These are phyloP conservation scores for Arvicanthis niloticus DNA, from an alignment of 2,113 vertebrate species.

Conservation along the genomic window DNA sequence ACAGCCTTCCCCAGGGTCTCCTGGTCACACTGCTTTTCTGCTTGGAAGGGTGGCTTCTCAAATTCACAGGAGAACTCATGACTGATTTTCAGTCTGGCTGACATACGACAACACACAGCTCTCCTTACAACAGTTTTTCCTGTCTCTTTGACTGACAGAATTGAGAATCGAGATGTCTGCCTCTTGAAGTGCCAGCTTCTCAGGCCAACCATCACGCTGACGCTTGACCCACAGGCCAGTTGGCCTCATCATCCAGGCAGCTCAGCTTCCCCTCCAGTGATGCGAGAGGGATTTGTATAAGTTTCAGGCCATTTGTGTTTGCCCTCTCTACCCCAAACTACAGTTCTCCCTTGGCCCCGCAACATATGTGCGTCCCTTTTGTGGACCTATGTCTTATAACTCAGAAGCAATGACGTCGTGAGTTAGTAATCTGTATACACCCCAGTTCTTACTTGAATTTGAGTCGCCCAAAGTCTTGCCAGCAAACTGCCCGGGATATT, in stretches of 20 bases:
- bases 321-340: background rate
- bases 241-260: background rate
- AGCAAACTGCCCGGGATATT: slow-evolving; percentile 21
- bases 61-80: background rate
- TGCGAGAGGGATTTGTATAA: background rate
- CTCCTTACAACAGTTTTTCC: slow-evolving; percentile 27
- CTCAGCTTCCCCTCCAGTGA: background rate
- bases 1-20: background rate
- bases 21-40: background rate
- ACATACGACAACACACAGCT: background rate
- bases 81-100: background rate
- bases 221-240: background rate
- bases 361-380: background rate
- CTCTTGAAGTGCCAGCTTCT: fast-evolving
- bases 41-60: background rate
- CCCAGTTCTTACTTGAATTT: background rate
- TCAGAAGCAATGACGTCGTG: slow-evolving; percentile 3
- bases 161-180: background rate
- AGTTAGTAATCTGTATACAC: background rate
- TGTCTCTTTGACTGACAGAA: slow-evolving; percentile 38
- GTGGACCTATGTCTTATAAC: background rate
- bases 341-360: background rate
- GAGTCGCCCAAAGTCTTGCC: background rate
- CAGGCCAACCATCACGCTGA: background rate
- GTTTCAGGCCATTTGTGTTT: background rate